A percentile compares a stretch with the other conserved stretches of the same genome.
Conservation (phyloP, 2,113 vertebrate genomes). For the Crotalus viridis region DNA sequence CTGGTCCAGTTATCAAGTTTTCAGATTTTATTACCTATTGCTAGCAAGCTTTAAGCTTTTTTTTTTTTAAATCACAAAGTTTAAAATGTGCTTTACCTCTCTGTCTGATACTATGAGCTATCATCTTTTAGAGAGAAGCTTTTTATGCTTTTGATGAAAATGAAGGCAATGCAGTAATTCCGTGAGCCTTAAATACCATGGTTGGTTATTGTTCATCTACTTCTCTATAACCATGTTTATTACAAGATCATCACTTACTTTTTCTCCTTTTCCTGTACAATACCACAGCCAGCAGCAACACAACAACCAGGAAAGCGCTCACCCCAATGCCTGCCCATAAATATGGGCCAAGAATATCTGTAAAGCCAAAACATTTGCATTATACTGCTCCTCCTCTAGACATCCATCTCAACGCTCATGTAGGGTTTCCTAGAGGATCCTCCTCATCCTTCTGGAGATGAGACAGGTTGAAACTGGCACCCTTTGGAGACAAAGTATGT, state of each 20-base stretch:
- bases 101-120: not conserved
- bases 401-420: not conserved
- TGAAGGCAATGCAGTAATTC: not conserved
- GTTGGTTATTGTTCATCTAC: not conserved
- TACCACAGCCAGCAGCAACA: not conserved
- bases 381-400: not conserved
- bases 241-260: not conserved
- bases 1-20: not conserved
- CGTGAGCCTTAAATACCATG: not conserved
- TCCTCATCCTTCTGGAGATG: not conserved
- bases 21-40: not conserved
- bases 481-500: not conserved
- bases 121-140: not conserved
- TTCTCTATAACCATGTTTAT: not conserved
- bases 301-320: not conserved
- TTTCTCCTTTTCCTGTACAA: not conserved
- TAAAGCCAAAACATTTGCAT: not conserved
- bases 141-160: not conserved
- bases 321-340: not conserved
- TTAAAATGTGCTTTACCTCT: not conserved
- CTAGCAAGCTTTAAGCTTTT: not conserved
- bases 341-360: not conserved
- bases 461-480: not conserved
- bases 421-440: not conserved
- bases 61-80: not conserved